Base-by-base conservation (phyloP, 2,113 vertebrate genomes). In the Morone chrysops region DNA sequence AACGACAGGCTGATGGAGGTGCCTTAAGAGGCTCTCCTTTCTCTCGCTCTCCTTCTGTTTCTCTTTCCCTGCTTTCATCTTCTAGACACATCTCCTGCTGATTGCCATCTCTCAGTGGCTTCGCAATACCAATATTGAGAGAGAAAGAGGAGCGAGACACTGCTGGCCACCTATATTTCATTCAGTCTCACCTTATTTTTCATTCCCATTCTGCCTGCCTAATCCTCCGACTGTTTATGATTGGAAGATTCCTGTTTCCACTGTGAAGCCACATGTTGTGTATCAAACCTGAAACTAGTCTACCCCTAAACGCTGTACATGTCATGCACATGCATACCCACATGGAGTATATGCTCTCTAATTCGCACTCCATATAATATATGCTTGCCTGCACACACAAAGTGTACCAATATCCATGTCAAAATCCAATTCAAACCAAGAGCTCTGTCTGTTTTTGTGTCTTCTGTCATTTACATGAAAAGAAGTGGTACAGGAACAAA, bases 1-100 rank as follows among this genome's bases (percentile, higher is more conserved):
- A 95, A 94, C 82, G 90, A 90, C 84, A 80, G 87, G 74, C 91
- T 94, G 92, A 94, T 93, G 91, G 91, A 93, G 90, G 84, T 83
- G 79, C 75, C 80, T 90, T 83, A 81, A 92, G 88, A 92, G 90
- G 78, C 89, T 81, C 78, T 85, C 82, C 70, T 87, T 83, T 88
- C 81, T 86, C 82, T 75, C 60, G 11, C 85, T 89, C 75, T 89
- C 68, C 74, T 88, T 89, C 80, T 89, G 81, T 86, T 87, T 88
- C 78, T 91, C 83, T 85, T 82, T 81, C 89, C 67, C 65, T 68
- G 50, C 81, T 85, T 89, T 90, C 78, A 90, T 93, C 92, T 92
- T 84, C 54, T 4, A 60, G 73, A 82, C 84, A 75, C 83, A 83
- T 83, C 85, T 87, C 85, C 84, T 75, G 80, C 75, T 94, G 92